Evolutionary conservation across 2,888 invertebrate species (phyloP), one percentile per base, ranked within the genome.

Genomic region (Erpobdella octoculata): DNA sequence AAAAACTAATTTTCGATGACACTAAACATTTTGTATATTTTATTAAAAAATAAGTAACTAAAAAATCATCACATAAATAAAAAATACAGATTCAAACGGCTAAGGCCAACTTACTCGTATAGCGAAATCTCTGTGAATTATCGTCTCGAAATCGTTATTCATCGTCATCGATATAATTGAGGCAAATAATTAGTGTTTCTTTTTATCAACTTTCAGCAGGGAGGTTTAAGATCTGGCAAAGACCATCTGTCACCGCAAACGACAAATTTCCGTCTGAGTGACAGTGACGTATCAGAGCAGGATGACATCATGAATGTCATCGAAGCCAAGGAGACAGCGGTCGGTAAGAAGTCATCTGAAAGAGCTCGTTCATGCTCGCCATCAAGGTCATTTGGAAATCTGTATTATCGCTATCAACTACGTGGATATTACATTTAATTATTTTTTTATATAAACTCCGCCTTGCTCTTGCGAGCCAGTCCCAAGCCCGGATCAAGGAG

Each of bases 181-280:
- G 21, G 21, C 21, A n/a, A 46, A 46, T 46, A 48, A 48, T 6
- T 48, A 48, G 25, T 48, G 25, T 25, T 1, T 18, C 21, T 3
- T n/a, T 53, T 53, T 1, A 25, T 53, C 28, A 6, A 53, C 6
- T 25, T 53, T 21, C 21, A 53, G 53, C 53, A 53, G 53, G 53
- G 53, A 9, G 21, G 53, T 15, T 28, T 53, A n/a, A 53, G 28
- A 15, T 21, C 53, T 21, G 38, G 46, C 36, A 78, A 79, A 67
- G 80, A 79, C 72, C 81, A 80, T 74, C 76, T 82, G 9, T 81
- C 82, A 25, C 93, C 94, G 73, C 93, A 69, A 15, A 25, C 69
- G 31, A 38, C 46, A 18, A 31, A 31, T 6, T 33, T 62, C 4
- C 31, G 62, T 4, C 31, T 62, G 18, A 62, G 62, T 31, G 69